Evolutionary conservation across 1,140 invertebrate species (phyloP), one percentile per base, ranked within the genome.

Genomic region (Drosophila erecta): DNA sequence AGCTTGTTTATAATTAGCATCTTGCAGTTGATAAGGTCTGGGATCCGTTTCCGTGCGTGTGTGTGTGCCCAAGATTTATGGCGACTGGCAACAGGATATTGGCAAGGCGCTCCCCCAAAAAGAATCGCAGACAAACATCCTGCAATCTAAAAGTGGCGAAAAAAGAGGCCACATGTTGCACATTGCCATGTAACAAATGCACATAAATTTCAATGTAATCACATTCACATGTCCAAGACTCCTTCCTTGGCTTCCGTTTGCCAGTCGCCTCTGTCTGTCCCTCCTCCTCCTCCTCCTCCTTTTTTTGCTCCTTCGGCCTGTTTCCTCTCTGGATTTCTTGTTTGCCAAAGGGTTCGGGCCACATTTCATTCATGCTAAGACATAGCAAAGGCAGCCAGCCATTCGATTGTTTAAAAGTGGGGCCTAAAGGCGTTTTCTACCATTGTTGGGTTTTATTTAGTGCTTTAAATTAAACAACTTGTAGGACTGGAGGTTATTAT

Each of bases 201-300:
- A 87, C 83, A 87, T 87, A 87, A 87, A 87, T 87, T 87, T 87
- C 86, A 83, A 89, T 87, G 83, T 79, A 89, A 89, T 79, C 79
- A 84, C 83, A 87, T 89, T 76, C 83, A 44, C 79, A 87, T 76
- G 79, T 70, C 79, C 76, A 56, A 43, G 50, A 43, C 44, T 60
- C 20, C 50, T 54, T 60, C 20, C 50, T 49, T 22, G 17, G 47
- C 35, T 57, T 57, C 66, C 74, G 60, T 54, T 76, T 35, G 33
- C 51, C 44, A 12, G 40, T 54, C 55, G 22, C 35, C 24, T 33
- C 51, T 49, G 35, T 55, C 10, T 41, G 30, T 38, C 17, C 27
- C 14, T 47, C 49, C 33, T 20, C 37, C 20, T 38, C 17, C 17
- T 17, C 17, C 33, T 20, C 37, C 20, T 38, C 17, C 17, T 17